Conservation (phyloP, 2,113 vertebrate genomes). For the Xyliphius kryptos region DNA sequence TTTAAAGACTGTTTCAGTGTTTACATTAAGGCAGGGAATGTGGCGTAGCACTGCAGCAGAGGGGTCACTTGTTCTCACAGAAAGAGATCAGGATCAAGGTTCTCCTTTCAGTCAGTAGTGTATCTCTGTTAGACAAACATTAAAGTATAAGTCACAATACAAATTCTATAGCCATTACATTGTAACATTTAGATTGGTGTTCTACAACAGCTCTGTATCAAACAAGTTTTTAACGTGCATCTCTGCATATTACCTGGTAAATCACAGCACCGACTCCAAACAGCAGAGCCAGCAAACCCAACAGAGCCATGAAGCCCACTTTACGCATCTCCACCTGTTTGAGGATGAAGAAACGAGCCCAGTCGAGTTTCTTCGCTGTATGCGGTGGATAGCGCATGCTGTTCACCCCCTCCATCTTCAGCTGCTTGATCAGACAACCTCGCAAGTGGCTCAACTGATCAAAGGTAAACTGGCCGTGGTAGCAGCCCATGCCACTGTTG, state of each 20-base stretch:
- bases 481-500: constrained; percentile 83
- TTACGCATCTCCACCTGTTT: constrained; percentile 51
- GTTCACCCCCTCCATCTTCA: constrained; percentile 65
- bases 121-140: constrained; percentile 24
- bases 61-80: background rate
- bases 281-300: constrained; percentile 55
- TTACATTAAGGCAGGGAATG: constrained; percentile 8
- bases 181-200: too few relatives aligned
- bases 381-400: constrained; percentile 77
- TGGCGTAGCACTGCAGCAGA: constrained; percentile 1
- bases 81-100: background rate
- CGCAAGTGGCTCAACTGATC: constrained; percentile 81
- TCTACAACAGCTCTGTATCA: too few relatives aligned
- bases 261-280: constrained; percentile 53
- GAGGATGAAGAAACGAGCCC: constrained; percentile 76
- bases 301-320: constrained; percentile 51
- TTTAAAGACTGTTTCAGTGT: background rate
- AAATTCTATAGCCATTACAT: background rate
- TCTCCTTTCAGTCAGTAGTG: constrained; percentile 19
- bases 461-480: constrained; percentile 75
- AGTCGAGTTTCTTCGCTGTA: constrained; percentile 70
- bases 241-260: constrained; percentile 58
- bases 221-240: too few relatives aligned
- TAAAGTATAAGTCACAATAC: background rate
- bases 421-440: constrained; percentile 74